phyloP scores from a whole-genome alignment of 2,113 vertebrate genomes.

The Pterocles burchelli region DNA sequence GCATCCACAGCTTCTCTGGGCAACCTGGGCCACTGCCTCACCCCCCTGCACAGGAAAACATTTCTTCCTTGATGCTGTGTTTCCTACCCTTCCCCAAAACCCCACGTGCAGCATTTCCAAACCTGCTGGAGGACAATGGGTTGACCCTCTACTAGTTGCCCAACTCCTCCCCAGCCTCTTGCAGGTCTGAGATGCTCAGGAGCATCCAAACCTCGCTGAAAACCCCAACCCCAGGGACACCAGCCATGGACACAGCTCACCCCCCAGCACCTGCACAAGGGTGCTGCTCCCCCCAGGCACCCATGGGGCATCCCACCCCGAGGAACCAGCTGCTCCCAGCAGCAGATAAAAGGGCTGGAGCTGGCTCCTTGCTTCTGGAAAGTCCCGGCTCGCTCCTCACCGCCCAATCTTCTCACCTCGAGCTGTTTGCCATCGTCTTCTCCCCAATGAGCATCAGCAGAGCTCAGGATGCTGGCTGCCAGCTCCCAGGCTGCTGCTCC shows the following conservation, averaged over 20 bases:
- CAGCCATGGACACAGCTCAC: accelerated
- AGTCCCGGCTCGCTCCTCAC: background rate
- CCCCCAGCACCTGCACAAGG: background rate
- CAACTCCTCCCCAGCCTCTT: background rate
- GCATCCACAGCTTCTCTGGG: too few relatives aligned
- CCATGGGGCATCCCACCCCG: background rate
- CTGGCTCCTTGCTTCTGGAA: slow-evolving; percentile 13
- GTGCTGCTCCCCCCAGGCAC: background rate
- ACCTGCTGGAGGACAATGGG: background rate
- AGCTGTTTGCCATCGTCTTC: background rate
- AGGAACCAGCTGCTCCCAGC: background rate
- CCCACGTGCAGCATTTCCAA: background rate
- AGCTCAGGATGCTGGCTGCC: background rate
- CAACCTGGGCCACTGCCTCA: too few relatives aligned
- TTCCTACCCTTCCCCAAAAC: background rate
- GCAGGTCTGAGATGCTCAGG: background rate
- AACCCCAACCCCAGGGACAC: accelerated
- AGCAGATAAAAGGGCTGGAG: background rate
- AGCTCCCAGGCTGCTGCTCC: background rate
- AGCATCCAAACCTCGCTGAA: background rate
- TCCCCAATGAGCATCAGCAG: background rate
- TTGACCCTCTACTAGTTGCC: background rate
- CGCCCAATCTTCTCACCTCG: background rate
- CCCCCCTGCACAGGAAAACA: too few relatives aligned
- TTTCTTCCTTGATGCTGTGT: too few relatives aligned